Conservation (phyloP, 2,888 invertebrate species). For the Nemurella pictetii region DNA sequence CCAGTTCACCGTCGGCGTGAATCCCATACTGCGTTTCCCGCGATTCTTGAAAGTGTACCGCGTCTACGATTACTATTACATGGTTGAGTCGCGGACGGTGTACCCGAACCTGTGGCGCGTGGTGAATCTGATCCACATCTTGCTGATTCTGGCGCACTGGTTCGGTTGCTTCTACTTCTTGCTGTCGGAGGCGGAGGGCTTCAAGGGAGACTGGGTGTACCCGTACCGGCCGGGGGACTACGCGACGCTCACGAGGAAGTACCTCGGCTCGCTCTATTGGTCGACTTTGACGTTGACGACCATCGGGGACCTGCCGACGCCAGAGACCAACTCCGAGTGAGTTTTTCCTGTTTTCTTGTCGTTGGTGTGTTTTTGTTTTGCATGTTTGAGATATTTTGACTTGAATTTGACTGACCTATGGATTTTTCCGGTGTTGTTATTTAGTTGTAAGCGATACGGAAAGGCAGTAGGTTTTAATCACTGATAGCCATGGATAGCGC, state of each 20-base stretch:
- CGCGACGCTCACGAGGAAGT: conserved; percentile 87
- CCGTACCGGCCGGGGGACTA: conserved; percentile 86
- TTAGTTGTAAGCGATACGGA: too few relatives aligned
- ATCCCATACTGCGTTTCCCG: conserved; percentile 87
- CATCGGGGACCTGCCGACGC: conserved; percentile 93
- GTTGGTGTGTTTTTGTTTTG: too few relatives aligned
- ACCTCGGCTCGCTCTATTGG: conserved; percentile 94
- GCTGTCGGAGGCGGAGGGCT: conserved; percentile 87
- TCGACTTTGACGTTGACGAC: conserved; percentile 94
- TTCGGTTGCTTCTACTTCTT: conserved; percentile 97
- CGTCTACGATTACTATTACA: conserved; percentile 90
- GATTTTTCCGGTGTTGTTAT: too few relatives aligned
- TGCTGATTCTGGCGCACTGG: conserved; percentile 94
- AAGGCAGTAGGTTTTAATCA: too few relatives aligned
- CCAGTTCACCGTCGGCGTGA: conserved; percentile 78
- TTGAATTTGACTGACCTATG: too few relatives aligned
- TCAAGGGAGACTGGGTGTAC: conserved; percentile 89
- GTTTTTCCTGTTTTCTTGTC: conserved; percentile 55
- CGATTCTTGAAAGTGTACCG: conserved; percentile 89
- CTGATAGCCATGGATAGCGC: too few relatives aligned
- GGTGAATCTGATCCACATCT: conserved; percentile 90
- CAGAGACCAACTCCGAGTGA: conserved; percentile 96
- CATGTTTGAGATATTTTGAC: too few relatives aligned
- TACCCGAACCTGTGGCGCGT: conserved; percentile 97
- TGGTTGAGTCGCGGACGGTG: conserved; percentile 93